These are phyloP conservation scores for Cenopis cana DNA, from an alignment of 2,888 invertebrate genomes.

Conservation along the genomic window DNA sequence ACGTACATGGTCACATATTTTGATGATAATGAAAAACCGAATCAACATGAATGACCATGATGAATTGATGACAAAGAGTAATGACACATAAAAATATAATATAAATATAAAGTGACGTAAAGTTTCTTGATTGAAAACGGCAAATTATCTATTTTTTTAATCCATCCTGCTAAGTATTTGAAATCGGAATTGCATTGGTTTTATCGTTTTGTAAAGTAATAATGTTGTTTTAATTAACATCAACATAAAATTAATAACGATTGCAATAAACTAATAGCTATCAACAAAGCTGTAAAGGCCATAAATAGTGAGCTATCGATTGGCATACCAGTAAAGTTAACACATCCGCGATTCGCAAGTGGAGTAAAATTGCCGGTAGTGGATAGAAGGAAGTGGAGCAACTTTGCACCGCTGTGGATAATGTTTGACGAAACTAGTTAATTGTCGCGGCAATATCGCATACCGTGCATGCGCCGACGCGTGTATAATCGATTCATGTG, in stretches of 20 bases:
- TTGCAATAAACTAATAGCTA: slow-evolving; percentile 6
- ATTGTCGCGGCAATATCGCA: slow-evolving; percentile 69
- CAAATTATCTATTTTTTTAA: not conserved
- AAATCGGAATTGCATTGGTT: not conserved
- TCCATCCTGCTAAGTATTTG: not conserved
- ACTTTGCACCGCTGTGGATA: slow-evolving; percentile 50
- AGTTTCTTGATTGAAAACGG: not conserved
- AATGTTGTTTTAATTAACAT: slow-evolving; percentile 8
- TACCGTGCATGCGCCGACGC: slow-evolving; percentile 64
- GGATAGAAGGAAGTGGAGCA: slow-evolving; percentile 65
- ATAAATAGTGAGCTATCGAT: slow-evolving; percentile 24
- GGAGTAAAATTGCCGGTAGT: slow-evolving; percentile 52
- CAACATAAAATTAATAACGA: slow-evolving; percentile 6
- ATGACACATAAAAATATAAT: too few species aligned
- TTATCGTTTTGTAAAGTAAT: slow-evolving; percentile 7
- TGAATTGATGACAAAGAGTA: too few species aligned
- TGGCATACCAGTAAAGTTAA: too few species aligned
- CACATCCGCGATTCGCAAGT: slow-evolving; percentile 40
- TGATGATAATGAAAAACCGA: too few species aligned
- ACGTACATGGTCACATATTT: too few species aligned
- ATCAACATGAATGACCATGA: too few species aligned
- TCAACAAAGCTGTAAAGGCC: slow-evolving; percentile 19
- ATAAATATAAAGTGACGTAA: too few species aligned
- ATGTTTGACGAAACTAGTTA: slow-evolving; percentile 67
- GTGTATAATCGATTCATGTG: slow-evolving; percentile 65